A percentile compares a stretch with the other conserved stretches of the same genome.
Conservation (phyloP, 2,797 vertebrate genomes). For the Melanotaenia maccullochi region DNA sequence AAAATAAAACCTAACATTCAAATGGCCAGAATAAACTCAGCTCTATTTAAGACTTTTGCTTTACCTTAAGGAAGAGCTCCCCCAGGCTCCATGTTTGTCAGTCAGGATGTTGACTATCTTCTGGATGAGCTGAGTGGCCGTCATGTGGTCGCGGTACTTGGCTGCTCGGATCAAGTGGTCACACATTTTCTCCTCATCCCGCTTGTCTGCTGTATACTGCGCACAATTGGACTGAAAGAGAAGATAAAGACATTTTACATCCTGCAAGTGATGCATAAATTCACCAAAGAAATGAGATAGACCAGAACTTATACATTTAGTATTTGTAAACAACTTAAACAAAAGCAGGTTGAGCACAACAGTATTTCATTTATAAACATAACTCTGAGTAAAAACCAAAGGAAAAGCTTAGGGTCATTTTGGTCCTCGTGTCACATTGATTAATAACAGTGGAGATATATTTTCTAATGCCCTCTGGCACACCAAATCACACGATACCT, state of each 20-base stretch:
- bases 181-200: constrained; percentile 98
- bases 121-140: constrained; percentile 94
- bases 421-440: constrained; percentile 81
- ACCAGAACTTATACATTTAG: background rate
- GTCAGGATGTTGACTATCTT: constrained; percentile 97
- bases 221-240: constrained; percentile 89
- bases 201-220: constrained; percentile 94
- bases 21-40: background rate
- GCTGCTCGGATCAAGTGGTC: constrained; percentile 97
- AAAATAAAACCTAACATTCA: background rate
- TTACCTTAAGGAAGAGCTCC: constrained; percentile 90
- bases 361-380: constrained; percentile 42
- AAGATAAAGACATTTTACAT: constrained; percentile 14
- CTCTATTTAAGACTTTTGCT: background rate
- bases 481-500: constrained; percentile 78
- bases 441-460: constrained; percentile 86
- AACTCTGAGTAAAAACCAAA: constrained; percentile 68
- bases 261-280: background rate
- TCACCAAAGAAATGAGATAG: constrained; percentile 8
- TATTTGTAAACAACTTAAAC: background rate
- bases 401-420: constrained; percentile 80
- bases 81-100: constrained; percentile 98
- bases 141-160: constrained; percentile 96
- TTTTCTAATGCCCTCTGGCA: constrained; percentile 81
- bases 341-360: constrained; percentile 5